These are phyloP conservation scores for Phoebastria nigripes DNA, from an alignment of 2,797 vertebrate genomes.

Conservation along the genomic window DNA sequence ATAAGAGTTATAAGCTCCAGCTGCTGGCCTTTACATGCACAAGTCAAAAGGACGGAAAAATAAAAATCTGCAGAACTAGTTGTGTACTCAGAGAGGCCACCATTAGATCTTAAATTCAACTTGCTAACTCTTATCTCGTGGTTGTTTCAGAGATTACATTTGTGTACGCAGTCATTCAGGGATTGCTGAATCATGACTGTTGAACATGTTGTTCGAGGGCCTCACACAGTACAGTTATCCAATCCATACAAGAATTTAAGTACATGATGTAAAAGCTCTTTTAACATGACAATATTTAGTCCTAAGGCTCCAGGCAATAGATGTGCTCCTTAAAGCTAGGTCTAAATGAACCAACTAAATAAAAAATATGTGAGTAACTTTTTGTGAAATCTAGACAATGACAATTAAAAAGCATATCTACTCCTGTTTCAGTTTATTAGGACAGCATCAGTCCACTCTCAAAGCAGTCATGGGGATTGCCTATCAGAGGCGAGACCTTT, in stretches of 20 bases:
- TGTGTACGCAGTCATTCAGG: background rate
- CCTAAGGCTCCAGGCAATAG: background rate
- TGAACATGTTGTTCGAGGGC: background rate
- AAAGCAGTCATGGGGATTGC: background rate
- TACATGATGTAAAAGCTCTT: background rate
- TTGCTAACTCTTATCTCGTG: background rate
- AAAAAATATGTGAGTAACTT: background rate
- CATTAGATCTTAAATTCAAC: background rate
- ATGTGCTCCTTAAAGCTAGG: background rate
- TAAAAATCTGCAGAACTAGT: background rate
- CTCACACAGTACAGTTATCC: background rate
- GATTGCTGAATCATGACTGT: background rate
- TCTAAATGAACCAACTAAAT: background rate
- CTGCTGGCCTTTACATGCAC: background rate
- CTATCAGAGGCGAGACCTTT: background rate
- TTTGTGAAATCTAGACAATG: background rate
- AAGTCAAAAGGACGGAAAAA: background rate
- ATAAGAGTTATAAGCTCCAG: background rate
- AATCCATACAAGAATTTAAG: background rate
- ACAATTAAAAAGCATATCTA: background rate
- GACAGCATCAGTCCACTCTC: background rate
- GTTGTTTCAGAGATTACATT: background rate
- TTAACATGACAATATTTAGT: background rate
- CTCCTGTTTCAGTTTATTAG: background rate
- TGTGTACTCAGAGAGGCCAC: background rate